These are phyloP conservation scores for Ips nitidus DNA, from an alignment of 1,140 invertebrate genomes.

Conservation along the genomic window DNA sequence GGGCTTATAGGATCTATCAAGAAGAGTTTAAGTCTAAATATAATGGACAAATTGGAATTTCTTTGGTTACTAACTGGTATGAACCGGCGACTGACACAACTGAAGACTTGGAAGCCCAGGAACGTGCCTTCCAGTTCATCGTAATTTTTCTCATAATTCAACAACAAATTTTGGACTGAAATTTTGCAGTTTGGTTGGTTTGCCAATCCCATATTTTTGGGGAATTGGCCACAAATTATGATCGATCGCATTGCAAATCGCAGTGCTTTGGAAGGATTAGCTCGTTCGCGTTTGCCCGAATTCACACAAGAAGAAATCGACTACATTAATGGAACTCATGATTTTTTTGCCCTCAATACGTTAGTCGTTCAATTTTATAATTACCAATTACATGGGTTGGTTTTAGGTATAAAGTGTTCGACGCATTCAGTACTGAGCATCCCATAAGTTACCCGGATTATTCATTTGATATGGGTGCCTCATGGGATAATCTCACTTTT, in stretches of 20 bases:
- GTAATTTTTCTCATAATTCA: conserved; percentile 44
- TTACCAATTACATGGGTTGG: conserved; percentile 59
- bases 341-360: conserved; percentile 43
- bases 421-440: background rate
- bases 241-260: conserved; percentile 52
- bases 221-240: conserved; percentile 59
- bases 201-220: conserved; percentile 57
- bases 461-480: background rate
- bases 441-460: conserved; percentile 1
- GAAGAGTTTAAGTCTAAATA: conserved; percentile 52
- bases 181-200: conserved; percentile 55
- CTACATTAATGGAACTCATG: conserved; percentile 47
- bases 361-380: conserved; percentile 60
- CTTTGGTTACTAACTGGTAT: conserved; percentile 29
- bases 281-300: conserved; percentile 53
- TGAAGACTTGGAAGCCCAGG: conserved; percentile 53
- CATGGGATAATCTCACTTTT: background rate
- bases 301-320: conserved; percentile 55
- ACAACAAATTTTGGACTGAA: conserved; percentile 45
- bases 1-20: conserved; percentile 58
- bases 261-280: conserved; percentile 53
- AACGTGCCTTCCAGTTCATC: conserved; percentile 51
- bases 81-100: conserved; percentile 39
- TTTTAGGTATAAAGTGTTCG: background rate
- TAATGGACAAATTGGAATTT: conserved; percentile 40